phyloP scores from a whole-genome alignment of 2,888 invertebrate genomes.

The Pristionchus fissidentatus region DNA sequence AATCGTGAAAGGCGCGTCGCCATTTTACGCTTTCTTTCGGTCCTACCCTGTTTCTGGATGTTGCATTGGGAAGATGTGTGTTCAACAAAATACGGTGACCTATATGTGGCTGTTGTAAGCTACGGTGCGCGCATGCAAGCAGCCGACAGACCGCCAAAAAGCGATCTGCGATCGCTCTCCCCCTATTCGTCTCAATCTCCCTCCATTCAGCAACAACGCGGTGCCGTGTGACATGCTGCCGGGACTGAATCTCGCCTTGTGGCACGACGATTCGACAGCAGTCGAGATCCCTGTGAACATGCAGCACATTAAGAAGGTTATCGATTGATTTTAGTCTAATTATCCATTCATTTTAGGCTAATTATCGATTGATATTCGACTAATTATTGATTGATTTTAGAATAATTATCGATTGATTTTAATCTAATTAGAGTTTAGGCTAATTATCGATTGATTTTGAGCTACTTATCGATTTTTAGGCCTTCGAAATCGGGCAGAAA shows the following conservation, averaged over 20 bases:
- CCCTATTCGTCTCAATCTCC: background rate
- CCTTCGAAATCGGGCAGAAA: conserved; percentile 49
- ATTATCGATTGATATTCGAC: background rate
- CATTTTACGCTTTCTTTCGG: no score
- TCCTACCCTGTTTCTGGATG: no score
- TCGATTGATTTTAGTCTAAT: background rate
- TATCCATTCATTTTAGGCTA: background rate
- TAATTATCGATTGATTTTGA: background rate
- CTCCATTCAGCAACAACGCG: conserved; percentile 62
- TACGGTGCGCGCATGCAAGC: no score
- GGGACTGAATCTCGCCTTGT: conserved; percentile 53
- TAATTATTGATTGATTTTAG: background rate
- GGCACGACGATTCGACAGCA: conserved; percentile 60
- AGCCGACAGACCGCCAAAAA: no score
- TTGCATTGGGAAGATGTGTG: no score
- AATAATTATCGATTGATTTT: no score
- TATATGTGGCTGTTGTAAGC: no score
- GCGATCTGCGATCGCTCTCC: background rate
- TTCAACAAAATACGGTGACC: no score
- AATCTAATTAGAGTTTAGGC: background rate
- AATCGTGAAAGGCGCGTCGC: no score
- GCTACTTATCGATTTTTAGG: conserved; percentile 53
- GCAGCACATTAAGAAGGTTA: conserved; percentile 36
- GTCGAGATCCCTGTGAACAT: conserved; percentile 61
- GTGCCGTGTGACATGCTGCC: conserved; percentile 55